These are phyloP conservation scores for Leptodactylus fallax DNA, from an alignment of 2,797 vertebrate species.

Conservation along the genomic window DNA sequence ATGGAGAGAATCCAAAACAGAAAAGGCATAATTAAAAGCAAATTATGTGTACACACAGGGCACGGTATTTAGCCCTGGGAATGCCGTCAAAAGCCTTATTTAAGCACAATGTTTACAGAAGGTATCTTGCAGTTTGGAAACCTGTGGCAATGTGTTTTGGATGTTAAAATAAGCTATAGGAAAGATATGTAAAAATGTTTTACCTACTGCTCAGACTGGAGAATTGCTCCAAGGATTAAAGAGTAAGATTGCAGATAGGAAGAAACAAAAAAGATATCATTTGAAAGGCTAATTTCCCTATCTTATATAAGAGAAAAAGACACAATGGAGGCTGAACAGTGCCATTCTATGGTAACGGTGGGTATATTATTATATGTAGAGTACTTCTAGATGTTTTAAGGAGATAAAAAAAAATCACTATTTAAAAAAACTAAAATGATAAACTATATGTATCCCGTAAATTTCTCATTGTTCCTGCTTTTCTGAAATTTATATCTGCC, in stretches of 20 bases:
- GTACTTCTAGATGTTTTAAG: too few relatives aligned
- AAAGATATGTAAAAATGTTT: neutral
- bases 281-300: neutral
- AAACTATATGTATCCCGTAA: neutral
- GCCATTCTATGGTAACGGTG: neutral
- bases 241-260: neutral
- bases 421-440: neutral
- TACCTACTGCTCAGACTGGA: neutral
- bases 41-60: conserved; percentile 42
- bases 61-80: conserved; percentile 39
- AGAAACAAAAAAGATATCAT: neutral
- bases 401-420: neutral
- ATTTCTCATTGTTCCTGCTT: neutral
- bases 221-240: neutral
- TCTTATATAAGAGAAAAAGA: neutral
- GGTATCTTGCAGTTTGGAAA: conserved; percentile 36
- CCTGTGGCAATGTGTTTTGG: conserved; percentile 45
- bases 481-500: neutral
- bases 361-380: neutral
- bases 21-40: conserved; percentile 57
- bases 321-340: neutral
- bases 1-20: conserved; percentile 48
- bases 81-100: conserved; percentile 42
- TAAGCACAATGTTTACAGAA: conserved; percentile 48
- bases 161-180: conserved; percentile 5